Base-by-base conservation (phyloP, 2,113 vertebrate species). In the Grus americana region DNA sequence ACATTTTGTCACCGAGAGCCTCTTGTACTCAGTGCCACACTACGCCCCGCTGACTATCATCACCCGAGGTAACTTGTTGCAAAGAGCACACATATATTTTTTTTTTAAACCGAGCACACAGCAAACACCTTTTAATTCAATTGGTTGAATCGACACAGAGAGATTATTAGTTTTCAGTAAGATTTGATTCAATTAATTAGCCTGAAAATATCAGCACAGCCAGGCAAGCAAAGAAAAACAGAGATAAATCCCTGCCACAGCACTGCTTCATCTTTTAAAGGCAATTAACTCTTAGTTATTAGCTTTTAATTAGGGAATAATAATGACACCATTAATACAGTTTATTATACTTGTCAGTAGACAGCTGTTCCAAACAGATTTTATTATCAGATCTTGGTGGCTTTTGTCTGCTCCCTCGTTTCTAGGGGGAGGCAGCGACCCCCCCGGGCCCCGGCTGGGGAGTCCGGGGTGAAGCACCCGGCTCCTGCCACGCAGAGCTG, bases 291-390 rank as follows among this genome's bases (percentile, higher is more conserved):
- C 97, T 96, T 97, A 59, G 92, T 98, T 98, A 98, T 98, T 98
- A 98, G 98, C 98, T 98, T 98, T 98, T 98, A 98, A 98, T 98
- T 98, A 98, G 98, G 93, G 96, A 97, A 97, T 98, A 97, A 98
- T 98, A 97, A 98, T 93, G 97, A 97, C 96, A 97, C 97, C 97
- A 97, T 98, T 98, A 98, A 98, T 98, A 98, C 78, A 50, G 86
- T 97, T 97, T 97, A 98, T 98, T 97, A 89, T 79, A 84, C 95
- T 97, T 98, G 98, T 98, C 98, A 98, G 94, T 82, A 95, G 96
- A 95, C 98, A 98, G 98, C 97, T 98, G 98, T 92, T 98, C 54
- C 38, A 15, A 95, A 42, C 97, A 98, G 97, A 97, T 92, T 96
- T 80, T 23, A 20, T 84, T 76, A 96, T 97, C 97, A 91, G 97